Base-by-base conservation (phyloP, 1,140 invertebrate species). In the Eumaeus atala region DNA sequence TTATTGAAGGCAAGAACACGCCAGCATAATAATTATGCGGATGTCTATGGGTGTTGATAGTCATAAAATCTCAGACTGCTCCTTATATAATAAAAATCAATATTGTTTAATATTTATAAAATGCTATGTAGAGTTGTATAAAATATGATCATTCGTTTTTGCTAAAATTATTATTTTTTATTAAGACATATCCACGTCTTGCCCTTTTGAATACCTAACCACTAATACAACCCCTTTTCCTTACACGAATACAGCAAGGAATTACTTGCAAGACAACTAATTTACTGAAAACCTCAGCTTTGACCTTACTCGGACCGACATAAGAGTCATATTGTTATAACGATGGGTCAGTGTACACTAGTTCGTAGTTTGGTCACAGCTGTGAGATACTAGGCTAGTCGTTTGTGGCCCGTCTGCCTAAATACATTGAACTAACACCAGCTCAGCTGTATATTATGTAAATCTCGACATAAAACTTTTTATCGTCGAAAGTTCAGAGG, bases 341-440 rank as follows among this genome's bases (percentile, higher is more conserved):
- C 4, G 3, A 0, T 1, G 11, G 14, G 9, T 44, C 18, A 12
- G 4, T 3, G 4, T 48, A 51, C 54, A 40, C 18, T 59, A 54
- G 62, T 53, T 48, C 11, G 14, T 36, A n/a, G 54, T 16, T 48
- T 36, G 51, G 66, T 58, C 66, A 67, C 66, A 67, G 66, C 62
- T 67, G 66, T 50, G 60, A 55, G 59, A 49, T 44, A 35, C 54
- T 60, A 54, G 59, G 56, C 59, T 60, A 67, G 59, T 61, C 62
- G 60, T 67, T 67, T 67, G 66, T 56, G 66, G 66, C 62, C 52
- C 47, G 37, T 17, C 56, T 58, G 58, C 58, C 66, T 64, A 67
- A 67, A 67, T 65, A 67, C 63, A 50, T 61, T 61, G 55, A 50
- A 56, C 54, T 58, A 48, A 55, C 47, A 51, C 44, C 50, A 61